A percentile compares a stretch with the other conserved stretches of the same genome.
phyloP scores from a whole-genome alignment of 2,888 invertebrate species.

The Octonoba sinensis region DNA sequence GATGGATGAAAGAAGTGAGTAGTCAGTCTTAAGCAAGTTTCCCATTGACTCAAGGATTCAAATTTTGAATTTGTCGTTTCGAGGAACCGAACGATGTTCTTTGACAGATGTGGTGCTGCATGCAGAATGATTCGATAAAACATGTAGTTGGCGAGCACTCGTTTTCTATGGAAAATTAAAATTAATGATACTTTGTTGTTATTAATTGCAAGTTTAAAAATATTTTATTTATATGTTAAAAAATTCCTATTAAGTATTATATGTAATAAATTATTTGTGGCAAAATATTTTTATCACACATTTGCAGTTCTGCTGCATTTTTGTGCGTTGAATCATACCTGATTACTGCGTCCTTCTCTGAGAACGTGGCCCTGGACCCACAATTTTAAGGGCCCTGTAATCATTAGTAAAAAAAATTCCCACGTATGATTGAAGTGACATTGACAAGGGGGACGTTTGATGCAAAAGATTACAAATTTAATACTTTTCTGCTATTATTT shows the following conservation, averaged over 20 bases:
- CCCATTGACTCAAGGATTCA: slow-evolving; percentile 11
- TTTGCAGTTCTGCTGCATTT: background rate
- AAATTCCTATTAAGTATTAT: too few species aligned
- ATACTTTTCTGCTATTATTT: background rate
- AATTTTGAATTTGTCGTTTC: too few species aligned
- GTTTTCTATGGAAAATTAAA: slow-evolving; percentile 67
- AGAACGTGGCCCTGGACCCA: background rate
- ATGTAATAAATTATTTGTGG: too few species aligned
- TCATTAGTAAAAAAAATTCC: background rate
- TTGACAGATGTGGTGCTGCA: slow-evolving; percentile 29
- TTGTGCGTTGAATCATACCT: background rate
- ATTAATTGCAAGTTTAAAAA: too few species aligned
- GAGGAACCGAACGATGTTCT: slow-evolving; percentile 5
- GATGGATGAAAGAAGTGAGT: slow-evolving; percentile 33
- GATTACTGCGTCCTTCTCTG: background rate
- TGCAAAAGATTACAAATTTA: too few species aligned
- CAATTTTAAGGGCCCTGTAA: background rate
- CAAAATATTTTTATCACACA: too few species aligned
- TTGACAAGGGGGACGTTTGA: too few species aligned
- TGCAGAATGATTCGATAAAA: slow-evolving; percentile 79
- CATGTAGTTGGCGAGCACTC: slow-evolving; percentile 87
- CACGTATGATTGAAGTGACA: too few species aligned
- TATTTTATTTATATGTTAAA: too few species aligned
- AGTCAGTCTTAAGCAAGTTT: slow-evolving; percentile 11
- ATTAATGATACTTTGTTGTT: background rate